Base-by-base conservation (phyloP, 2,113 vertebrate genomes). In the Apodemus sylvaticus region DNA sequence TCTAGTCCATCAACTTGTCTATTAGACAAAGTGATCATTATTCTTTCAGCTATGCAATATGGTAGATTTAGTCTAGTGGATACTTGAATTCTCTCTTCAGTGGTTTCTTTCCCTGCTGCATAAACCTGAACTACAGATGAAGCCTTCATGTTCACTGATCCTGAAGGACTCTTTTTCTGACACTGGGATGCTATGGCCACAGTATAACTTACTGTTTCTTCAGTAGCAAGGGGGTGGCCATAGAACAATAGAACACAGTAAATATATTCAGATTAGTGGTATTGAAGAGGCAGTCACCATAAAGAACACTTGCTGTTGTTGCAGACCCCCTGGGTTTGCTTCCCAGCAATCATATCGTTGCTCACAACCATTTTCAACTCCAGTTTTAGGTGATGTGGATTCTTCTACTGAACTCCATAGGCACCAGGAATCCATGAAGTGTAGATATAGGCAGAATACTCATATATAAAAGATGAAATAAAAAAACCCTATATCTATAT, bases 61-160 rank as follows among this genome's bases (percentile, higher is more conserved):
- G n/a, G n/a, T n/a, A n/a, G n/a, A n/a, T 76, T 94, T 95, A 36
- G 53, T 92, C 90, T 95, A 68, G 77, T 97, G 68, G 92, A 94
- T 48, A 22, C 8, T 96, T 92, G 9, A 91, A 77, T 71, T 64
- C 58, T 58, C 58, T 96, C 64, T 31, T 91, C 42, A 26, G 14
- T 78, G 70, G 51, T 17, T 83, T 68, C 34, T 93, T 82, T 66
- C n/a, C 31, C 36, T 74, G 36, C 39, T 73, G 58, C 36, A n/a
- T 62, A 73, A 95, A 91, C 29, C 34, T 91, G 60, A 90, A 71
- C 6, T n/a, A 7, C 26, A 70, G 22, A 87, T 53, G 36, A 22
- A 89, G 73, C 13, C 29, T 51, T 24, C 36, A n/a, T 92, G 90
- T 86, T 22, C 26, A 42, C 55, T 86, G 89, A 91, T 42, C 24